These are phyloP conservation scores for Coenonympha glycerion DNA, from an alignment of 2,888 invertebrate genomes.

Conservation along the genomic window DNA sequence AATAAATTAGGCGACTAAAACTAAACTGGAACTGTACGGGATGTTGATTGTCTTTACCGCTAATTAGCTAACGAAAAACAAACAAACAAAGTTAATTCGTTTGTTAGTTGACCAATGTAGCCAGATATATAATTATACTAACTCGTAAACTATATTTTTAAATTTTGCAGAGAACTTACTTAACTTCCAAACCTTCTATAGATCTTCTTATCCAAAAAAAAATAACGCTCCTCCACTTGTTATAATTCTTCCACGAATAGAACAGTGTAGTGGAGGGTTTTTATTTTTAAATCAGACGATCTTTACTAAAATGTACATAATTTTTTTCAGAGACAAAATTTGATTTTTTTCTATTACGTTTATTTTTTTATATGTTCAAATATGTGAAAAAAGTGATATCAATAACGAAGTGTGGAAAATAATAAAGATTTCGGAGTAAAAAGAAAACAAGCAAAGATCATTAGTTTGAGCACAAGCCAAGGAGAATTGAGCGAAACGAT, in stretches of 20 bases:
- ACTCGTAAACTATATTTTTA: too few species aligned
- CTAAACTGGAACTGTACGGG: slow-evolving; percentile 1
- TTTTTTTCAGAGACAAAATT: neutral
- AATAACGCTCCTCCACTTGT: too few species aligned
- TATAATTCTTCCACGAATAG: too few species aligned
- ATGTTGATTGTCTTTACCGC: slow-evolving; percentile 5
- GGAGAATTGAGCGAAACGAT: slow-evolving; percentile 15
- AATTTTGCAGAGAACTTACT: neutral
- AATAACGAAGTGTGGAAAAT: neutral
- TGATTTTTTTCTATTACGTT: too few species aligned
- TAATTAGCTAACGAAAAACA: slow-evolving; percentile 7
- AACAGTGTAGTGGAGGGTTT: too few species aligned
- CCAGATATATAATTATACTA: neutral
- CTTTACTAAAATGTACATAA: too few species aligned
- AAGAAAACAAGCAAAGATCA: neutral
- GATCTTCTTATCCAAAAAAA: neutral
- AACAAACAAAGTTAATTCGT: neutral
- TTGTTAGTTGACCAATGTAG: neutral
- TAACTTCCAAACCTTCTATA: neutral
- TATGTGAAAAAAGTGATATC: too few species aligned
- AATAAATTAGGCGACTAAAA: slow-evolving; percentile 7
- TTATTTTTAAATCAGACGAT: too few species aligned
- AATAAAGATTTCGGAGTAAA: neutral
- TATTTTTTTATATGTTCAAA: too few species aligned
- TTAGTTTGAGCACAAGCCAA: slow-evolving; percentile 5